Percentiles rank a stretch among this genome's conserved stretches.
phyloP scores from a whole-genome alignment of 1,140 invertebrate species.

The Drosophila ogumai region DNA sequence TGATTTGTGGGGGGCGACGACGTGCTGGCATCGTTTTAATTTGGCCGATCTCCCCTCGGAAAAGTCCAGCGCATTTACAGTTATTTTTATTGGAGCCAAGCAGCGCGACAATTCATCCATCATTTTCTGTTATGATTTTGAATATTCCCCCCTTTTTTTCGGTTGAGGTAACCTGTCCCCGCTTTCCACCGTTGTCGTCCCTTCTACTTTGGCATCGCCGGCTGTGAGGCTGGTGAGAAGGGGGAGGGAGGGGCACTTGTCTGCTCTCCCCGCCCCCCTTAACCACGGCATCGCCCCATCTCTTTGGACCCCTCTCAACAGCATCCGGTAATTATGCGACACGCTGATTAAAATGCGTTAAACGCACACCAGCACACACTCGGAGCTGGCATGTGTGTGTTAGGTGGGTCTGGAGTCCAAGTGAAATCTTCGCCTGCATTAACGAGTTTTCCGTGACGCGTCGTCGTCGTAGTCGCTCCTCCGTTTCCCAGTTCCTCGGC shows the following conservation, averaged over 20 bases:
- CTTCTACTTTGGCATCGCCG: slow-evolving; percentile 47
- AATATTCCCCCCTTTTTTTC: slow-evolving; percentile 38
- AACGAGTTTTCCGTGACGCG: slow-evolving; percentile 81
- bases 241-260: slow-evolving; percentile 18
- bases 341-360: slow-evolving; percentile 82
- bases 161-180: slow-evolving; percentile 3
- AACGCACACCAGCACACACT: slow-evolving; percentile 50
- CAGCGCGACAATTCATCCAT: slow-evolving; percentile 83
- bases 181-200: background rate
- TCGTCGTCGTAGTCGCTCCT: slow-evolving; percentile 38
- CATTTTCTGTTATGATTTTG: slow-evolving; percentile 82
- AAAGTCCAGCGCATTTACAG: slow-evolving; percentile 71
- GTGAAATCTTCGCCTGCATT: slow-evolving; percentile 81
- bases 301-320: slow-evolving; percentile 53
- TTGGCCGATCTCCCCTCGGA: slow-evolving; percentile 75
- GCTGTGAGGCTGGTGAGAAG: slow-evolving; percentile 6
- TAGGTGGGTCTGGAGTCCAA: slow-evolving; percentile 74
- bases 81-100: slow-evolving; percentile 83
- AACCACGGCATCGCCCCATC: slow-evolving; percentile 6
- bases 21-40: slow-evolving; percentile 74
- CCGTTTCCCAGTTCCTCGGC: slow-evolving; percentile 58
- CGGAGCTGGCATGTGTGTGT: slow-evolving; percentile 26
- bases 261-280: slow-evolving; percentile 4
- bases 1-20: slow-evolving; percentile 35
- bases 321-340: slow-evolving; percentile 83